Evolutionary conservation across 2,797 vertebrate genomes (phyloP).

Genomic region (Amblyopsis hoosieri): DNA sequence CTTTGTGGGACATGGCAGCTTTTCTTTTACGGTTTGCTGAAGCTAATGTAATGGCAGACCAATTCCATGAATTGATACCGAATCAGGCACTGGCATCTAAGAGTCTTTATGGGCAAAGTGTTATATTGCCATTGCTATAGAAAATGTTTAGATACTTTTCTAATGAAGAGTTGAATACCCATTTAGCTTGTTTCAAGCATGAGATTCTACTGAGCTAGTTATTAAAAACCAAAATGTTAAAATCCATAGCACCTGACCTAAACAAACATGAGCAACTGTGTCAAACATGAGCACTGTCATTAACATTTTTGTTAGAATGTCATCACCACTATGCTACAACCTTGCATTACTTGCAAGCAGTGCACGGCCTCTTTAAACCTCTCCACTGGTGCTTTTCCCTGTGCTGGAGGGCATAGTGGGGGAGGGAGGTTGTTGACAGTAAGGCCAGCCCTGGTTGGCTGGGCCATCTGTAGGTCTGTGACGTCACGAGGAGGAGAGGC

Average conservation of each 20-base stretch:
- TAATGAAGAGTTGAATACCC: no score
- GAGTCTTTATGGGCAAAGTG: neutral
- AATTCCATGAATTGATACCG: neutral
- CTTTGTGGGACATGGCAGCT: neutral
- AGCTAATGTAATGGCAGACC: neutral
- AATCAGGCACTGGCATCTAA: neutral
- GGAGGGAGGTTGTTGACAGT: slow-evolving; percentile 67
- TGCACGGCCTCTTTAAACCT: slow-evolving; percentile 75
- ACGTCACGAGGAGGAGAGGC: slow-evolving; percentile 75
- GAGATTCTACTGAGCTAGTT: no score
- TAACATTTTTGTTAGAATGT: slow-evolving; percentile 47
- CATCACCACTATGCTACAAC: slow-evolving; percentile 51
- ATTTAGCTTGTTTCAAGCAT: no score
- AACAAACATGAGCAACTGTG: no score
- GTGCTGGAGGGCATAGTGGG: slow-evolving; percentile 59
- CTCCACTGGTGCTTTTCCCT: slow-evolving; percentile 55
- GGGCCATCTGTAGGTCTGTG: slow-evolving; percentile 47
- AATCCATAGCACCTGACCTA: no score
- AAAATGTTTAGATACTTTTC: neutral
- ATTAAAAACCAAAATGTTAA: no score
- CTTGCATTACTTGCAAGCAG: slow-evolving; percentile 14
- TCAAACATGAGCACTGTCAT: neutral
- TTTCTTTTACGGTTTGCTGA: neutral
- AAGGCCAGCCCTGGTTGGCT: slow-evolving; percentile 63
- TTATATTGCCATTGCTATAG: neutral